Percentiles rank a stretch among this genome's conserved stretches.
These are phyloP conservation scores for Caenorhabditis sp. DNA, from an alignment of 2,888 invertebrate genomes.

Conservation along the genomic window DNA sequence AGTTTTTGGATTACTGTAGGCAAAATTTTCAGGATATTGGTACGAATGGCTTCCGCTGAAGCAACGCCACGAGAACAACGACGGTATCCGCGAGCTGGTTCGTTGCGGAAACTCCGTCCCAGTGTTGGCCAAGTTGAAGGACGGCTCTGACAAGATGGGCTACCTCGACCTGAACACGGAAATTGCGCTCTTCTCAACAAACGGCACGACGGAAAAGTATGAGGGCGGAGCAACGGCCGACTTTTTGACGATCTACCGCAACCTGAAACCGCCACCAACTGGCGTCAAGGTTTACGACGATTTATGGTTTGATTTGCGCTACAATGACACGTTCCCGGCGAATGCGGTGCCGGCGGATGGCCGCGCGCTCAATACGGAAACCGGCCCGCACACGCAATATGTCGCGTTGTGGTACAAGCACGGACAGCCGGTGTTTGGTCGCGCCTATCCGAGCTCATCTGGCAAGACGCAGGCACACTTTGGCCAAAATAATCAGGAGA, in stretches of 20 bases:
- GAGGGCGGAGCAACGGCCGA: conserved; percentile 48
- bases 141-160: conserved; percentile 47
- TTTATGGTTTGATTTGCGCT: conserved; percentile 56
- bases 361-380: conserved; percentile 43
- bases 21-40: conserved; percentile 38
- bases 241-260: conserved; percentile 54
- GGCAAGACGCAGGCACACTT: conserved; percentile 54
- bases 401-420: conserved; percentile 63
- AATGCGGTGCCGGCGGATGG: conserved; percentile 49
- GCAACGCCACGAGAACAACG: conserved; percentile 33
- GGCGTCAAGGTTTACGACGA: conserved; percentile 58
- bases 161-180: conserved; percentile 54
- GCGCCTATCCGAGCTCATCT: conserved; percentile 47
- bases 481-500: conserved; percentile 56
- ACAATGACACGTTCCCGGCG: conserved; percentile 50
- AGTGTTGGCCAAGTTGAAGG: conserved; percentile 48
- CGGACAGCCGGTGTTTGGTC: conserved; percentile 58
- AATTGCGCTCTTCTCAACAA: conserved; percentile 45
- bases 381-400: conserved; percentile 52
- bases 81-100: conserved; percentile 34
- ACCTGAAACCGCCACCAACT: conserved; percentile 53
- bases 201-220: conserved; percentile 49
- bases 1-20: too few relatives aligned
- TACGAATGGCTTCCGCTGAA: conserved; percentile 60
- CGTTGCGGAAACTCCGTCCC: conserved; percentile 59